Base-by-base conservation (phyloP, 1,140 invertebrate genomes). In the Eubasilissa regina region DNA sequence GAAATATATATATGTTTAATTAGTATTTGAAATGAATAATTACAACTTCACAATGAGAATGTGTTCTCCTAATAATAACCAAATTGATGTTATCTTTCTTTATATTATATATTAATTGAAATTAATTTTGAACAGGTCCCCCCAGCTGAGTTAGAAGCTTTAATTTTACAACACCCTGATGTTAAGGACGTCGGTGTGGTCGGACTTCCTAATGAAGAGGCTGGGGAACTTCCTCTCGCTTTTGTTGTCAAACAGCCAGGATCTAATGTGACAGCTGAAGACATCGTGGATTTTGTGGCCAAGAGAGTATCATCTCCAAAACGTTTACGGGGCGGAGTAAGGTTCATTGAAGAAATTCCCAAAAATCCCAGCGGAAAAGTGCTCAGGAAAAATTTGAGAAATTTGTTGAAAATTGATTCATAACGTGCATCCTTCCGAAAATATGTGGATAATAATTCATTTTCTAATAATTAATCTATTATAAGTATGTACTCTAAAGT, bases 131-230 rank as follows among this genome's bases (percentile, higher is more conserved):
- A 25, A 17, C n/a, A 78, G 77, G 77, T 78, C 4, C 77, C 77
- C 7, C 94, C 94, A 13, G 92, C 94, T 11, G 93, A 95, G 85
- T 82, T 95, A 21, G 95, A 96, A 90, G 90, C 90, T 43, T 78
- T 96, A 21, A 84, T 96, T 45, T 84, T 94, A 48, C 89, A 89
- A 47, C 92, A 94, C 86, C 90, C 92, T n/a, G 88, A 85, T 19
- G 87, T 96, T 17, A 86, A 87, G 80, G 95, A 96, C 82, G 93
- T 89, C 12, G 94, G 91, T 1, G 94, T 96, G 0, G 89, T 94
- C 72, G 95, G 94, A 10, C 83, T 93, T 15, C 92, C 93, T 3
- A 89, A 95, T 85, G 87, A 89, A 35, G 83, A 86, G 62, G 89
- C 89, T 60, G 94, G 94, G 9, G 95, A 96, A 87, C 85, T 93